These are phyloP conservation scores for Prolemur simus DNA, from an alignment of 2,113 vertebrate species.

Conservation along the genomic window DNA sequence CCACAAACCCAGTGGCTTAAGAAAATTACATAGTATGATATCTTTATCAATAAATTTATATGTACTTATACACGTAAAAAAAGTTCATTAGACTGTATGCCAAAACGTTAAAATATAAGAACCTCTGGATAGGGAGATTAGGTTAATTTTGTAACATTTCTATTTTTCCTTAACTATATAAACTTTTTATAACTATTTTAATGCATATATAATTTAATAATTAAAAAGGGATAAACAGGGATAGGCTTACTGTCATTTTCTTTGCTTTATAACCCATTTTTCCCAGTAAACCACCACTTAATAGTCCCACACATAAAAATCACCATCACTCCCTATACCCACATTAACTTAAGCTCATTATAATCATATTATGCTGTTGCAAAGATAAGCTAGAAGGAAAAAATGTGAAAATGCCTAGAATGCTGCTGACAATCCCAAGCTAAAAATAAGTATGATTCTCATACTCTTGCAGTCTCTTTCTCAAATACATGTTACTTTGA, in stretches of 20 bases:
- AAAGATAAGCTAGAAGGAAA: constrained; percentile 7
- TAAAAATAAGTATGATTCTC: constrained; percentile 20
- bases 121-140: not conserved
- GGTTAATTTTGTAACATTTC: constrained; percentile 5
- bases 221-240: not conserved
- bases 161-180: constrained; percentile 13
- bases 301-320: not conserved
- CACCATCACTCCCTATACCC: not conserved
- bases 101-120: constrained; percentile 23
- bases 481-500: not conserved
- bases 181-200: constrained; percentile 8
- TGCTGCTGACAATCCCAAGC: not conserved
- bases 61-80: not conserved
- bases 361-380: not conserved
- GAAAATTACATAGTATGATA: not conserved
- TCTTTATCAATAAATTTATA: constrained; percentile 6
- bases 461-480: not conserved
- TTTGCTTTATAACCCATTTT: constrained; percentile 20
- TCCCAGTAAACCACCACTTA: not conserved
- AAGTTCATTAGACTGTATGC: not conserved
- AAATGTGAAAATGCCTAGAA: not conserved
- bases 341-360: not conserved
- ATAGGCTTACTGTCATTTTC: not conserved
- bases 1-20: too few relatives aligned
- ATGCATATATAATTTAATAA: not conserved